Conservation (phyloP, 2,797 vertebrate genomes). For the Benthosema pterotum region DNA sequence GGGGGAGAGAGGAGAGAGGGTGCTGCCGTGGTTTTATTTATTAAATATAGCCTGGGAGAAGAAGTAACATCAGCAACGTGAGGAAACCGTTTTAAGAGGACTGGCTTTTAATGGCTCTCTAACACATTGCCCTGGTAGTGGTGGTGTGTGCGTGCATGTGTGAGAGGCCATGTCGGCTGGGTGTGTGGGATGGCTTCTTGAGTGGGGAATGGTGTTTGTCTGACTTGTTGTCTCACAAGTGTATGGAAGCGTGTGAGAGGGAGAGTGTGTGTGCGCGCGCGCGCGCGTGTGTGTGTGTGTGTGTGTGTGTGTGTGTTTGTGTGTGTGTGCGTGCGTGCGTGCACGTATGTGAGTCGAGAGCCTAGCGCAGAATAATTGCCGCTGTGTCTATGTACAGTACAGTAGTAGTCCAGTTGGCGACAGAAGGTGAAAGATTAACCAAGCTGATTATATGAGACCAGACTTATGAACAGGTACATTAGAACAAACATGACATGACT, state of each 20-base stretch:
- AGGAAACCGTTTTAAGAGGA: constrained; percentile 61
- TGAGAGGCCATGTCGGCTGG: not conserved
- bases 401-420: too few species aligned
- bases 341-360: too few species aligned
- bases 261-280: not conserved
- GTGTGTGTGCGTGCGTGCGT: not conserved
- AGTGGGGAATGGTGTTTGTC: constrained; percentile 57
- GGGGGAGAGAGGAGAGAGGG: constrained; percentile 48
- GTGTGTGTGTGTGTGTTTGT: not conserved
- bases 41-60: constrained; percentile 74
- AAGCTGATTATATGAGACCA: too few species aligned
- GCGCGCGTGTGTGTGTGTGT: constrained; percentile 1
- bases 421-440: too few species aligned
- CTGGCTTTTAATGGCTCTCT: constrained; percentile 67
- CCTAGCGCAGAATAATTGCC: too few species aligned
- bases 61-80: constrained; percentile 54
- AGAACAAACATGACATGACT: too few species aligned
- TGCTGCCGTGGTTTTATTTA: constrained; percentile 73
- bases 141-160: constrained; percentile 17
- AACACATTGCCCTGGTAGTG: constrained; percentile 49
- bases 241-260: constrained; percentile 23
- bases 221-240: constrained; percentile 36
- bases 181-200: constrained; percentile 48
- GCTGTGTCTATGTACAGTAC: too few species aligned
- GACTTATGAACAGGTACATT: too few species aligned